A percentile compares a stretch with the other conserved stretches of the same genome.
phyloP scores from a whole-genome alignment of 2,888 invertebrate species.

The Doris montereyensis region DNA sequence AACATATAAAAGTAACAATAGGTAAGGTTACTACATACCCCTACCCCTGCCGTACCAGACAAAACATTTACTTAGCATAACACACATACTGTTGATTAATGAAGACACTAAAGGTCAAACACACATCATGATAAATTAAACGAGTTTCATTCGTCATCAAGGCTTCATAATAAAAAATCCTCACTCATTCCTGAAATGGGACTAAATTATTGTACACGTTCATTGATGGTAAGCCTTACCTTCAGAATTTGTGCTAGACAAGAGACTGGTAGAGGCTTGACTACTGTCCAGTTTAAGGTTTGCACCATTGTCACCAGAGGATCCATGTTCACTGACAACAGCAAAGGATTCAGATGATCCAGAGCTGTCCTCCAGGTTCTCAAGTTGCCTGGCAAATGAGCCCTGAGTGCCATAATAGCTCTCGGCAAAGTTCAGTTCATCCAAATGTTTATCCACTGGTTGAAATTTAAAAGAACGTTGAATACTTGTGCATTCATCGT shows the following conservation, averaged over 20 bases:
- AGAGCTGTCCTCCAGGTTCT: conserved; percentile 48
- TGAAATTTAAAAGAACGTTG: conserved; percentile 33
- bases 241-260: background rate
- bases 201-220: no score
- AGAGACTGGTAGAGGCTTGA: background rate
- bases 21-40: no score
- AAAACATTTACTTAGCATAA: no score
- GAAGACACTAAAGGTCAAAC: no score
- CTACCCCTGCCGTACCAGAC: no score
- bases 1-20: no score
- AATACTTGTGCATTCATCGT: conserved; percentile 50
- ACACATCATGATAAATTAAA: no score
- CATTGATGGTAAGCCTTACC: no score
- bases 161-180: no score
- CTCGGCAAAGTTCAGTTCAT: conserved; percentile 31
- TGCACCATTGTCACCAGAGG: conserved; percentile 40
- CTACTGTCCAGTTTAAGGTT: conserved; percentile 15
- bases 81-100: no score
- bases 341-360: conserved; percentile 60
- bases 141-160: no score
- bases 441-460: conserved; percentile 18
- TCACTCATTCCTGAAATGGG: no score
- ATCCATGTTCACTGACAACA: conserved; percentile 55
- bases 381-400: conserved; percentile 37
- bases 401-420: conserved; percentile 35